Evolutionary conservation across 2,888 invertebrate species (phyloP), one percentile per base, ranked within the genome.

Genomic region (Bimastos eiseni): DNA sequence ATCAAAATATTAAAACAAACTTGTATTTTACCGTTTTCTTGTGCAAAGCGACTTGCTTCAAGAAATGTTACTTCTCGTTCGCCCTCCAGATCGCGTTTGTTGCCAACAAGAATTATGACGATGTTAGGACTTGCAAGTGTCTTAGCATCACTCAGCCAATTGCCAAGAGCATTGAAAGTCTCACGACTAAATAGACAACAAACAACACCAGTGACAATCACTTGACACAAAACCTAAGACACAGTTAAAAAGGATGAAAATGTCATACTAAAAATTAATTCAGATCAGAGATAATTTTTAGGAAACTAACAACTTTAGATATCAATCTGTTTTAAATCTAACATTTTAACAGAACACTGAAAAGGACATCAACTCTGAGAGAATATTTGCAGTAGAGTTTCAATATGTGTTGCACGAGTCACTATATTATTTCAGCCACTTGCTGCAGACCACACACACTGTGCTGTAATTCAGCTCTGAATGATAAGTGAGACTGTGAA

Each of bases 1-100:
- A n/a, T 70, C 70, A 70, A 30, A 70, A 30, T 30, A 70, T 70
- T 55, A 8, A 70, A 70, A 30, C 55, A 24, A 70, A 70, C n/a
- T 70, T 70, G 70, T 70, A 11, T 30, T 70, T 17, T 70, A 97
- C 97, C 97, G 96, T 97, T 97, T 95, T 97, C 97, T 94, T 97
- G 97, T 84, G 97, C 97, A 96, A 97, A 97, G 94, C 97, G 96
- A 94, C 97, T 97, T 83, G 97, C 97, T 95, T 97, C 97, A 92
- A 97, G 96, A 94, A 97, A 97, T 90, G 97, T 97, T 6, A 97
- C 97, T 95, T 97, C 97, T 93, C 97, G 96, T 41, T 97, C 97
- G 93, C 96, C 97, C 93, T 97, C 97, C 93, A 97, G 95, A 95
- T 97, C 97, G 93, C 97, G 97, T 94, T 97, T 97, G 94, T 97